phyloP scores from a whole-genome alignment of 1,140 invertebrate species.

The Venturia canescens region DNA sequence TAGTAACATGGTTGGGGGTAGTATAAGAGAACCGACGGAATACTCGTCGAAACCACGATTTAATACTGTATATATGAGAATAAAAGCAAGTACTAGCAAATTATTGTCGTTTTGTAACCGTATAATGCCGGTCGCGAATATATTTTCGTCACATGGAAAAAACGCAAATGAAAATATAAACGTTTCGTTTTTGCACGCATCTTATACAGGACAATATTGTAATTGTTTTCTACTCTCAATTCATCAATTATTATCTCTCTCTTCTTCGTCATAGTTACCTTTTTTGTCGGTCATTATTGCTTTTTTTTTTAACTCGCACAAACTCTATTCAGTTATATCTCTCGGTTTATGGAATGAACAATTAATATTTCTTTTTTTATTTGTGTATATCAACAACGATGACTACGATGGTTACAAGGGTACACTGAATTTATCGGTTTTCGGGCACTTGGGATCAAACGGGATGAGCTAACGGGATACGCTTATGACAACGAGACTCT shows the following conservation, averaged over 20 bases:
- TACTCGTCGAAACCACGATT: background rate
- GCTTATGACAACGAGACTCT: slow-evolving; percentile 32
- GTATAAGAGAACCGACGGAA: too few species aligned
- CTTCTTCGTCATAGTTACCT: slow-evolving; percentile 74
- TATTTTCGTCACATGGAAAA: background rate
- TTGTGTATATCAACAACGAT: slow-evolving; percentile 6
- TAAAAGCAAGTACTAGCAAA: background rate
- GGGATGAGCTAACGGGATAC: slow-evolving; percentile 18
- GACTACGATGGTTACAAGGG: background rate
- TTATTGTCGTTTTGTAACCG: background rate
- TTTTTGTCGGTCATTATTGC: slow-evolving; percentile 77
- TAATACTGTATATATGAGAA: background rate
- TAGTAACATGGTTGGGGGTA: too few species aligned
- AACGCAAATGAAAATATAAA: background rate
- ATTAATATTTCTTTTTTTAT: slow-evolving; percentile 16
- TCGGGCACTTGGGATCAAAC: slow-evolving; percentile 1
- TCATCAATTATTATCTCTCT: slow-evolving; percentile 29
- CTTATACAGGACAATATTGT: background rate
- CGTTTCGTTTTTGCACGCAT: slow-evolving; percentile 2
- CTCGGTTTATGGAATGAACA: slow-evolving; percentile 1
- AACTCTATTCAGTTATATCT: slow-evolving; percentile 57
- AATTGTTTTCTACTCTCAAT: slow-evolving; percentile 26
- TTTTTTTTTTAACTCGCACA: slow-evolving; percentile 66
- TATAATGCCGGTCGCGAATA: background rate
- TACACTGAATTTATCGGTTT: slow-evolving; percentile 34